Conservation (phyloP, 1,140 invertebrate genomes). For the Bactericera cockerelli region DNA sequence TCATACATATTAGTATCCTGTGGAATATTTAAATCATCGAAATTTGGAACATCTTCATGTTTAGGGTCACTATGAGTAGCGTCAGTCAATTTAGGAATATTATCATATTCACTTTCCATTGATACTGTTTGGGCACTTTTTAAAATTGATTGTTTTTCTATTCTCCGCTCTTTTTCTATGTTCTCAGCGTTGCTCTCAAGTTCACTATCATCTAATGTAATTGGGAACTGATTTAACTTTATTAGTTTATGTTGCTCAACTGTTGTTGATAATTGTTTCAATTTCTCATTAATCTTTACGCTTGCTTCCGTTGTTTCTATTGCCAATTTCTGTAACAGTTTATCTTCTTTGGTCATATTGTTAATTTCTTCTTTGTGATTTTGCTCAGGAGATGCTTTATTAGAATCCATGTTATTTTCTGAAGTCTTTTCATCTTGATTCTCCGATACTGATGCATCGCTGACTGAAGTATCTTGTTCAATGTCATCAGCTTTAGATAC, state of each 20-base stretch:
- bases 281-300: background rate
- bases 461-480: too few species aligned
- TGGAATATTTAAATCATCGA: background rate
- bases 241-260: background rate
- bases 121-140: background rate
- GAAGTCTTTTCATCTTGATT: background rate
- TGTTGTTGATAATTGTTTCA: background rate
- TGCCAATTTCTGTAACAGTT: background rate
- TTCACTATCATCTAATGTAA: background rate
- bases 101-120: slow-evolving; percentile 9
- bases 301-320: background rate
- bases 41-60: background rate
- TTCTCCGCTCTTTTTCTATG: background rate
- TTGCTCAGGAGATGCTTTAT: background rate
- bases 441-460: too few species aligned
- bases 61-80: background rate
- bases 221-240: background rate
- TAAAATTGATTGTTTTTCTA: background rate
- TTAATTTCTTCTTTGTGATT: background rate
- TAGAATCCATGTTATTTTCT: background rate
- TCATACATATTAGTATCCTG: background rate
- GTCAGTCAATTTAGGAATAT: background rate
- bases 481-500: too few species aligned
- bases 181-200: background rate
- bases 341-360: background rate